A percentile compares a stretch with the other conserved stretches of the same genome.
phyloP scores from a whole-genome alignment of 2,797 vertebrate species.

The Pyrocephalus nanus region DNA sequence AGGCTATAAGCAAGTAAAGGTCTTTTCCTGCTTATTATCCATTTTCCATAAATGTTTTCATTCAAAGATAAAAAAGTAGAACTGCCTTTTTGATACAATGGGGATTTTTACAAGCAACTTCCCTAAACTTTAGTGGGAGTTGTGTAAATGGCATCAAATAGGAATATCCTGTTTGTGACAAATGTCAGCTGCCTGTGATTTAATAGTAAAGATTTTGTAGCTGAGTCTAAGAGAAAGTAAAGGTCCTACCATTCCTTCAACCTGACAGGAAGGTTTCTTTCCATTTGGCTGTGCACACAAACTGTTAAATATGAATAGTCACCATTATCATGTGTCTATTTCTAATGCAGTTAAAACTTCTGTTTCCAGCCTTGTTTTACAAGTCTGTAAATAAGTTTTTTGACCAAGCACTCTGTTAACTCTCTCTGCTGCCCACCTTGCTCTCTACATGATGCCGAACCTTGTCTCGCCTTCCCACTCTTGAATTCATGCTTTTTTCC shows the following conservation, averaged over 20 bases:
- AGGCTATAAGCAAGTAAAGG: not conserved
- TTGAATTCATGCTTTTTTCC: not conserved
- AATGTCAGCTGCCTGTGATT: not conserved
- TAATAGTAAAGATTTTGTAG: not conserved
- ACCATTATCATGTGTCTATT: not conserved
- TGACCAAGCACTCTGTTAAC: not conserved
- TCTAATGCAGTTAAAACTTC: not conserved
- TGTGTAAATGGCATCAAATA: not conserved
- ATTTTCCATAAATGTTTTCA: not conserved
- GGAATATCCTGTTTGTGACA: not conserved
- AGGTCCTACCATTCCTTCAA: not conserved
- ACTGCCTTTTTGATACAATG: not conserved
- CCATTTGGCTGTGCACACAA: not conserved
- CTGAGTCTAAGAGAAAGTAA: not conserved
- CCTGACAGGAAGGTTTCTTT: not conserved
- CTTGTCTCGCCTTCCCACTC: slow-evolving; percentile 4
- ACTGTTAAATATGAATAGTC: not conserved
- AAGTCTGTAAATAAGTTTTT: not conserved
- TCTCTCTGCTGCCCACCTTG: slow-evolving; percentile 1
- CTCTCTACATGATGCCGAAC: not conserved
- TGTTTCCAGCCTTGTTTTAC: not conserved
- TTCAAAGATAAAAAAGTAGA: not conserved
- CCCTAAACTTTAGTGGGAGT: not conserved
- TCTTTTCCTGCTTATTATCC: not conserved
- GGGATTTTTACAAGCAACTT: not conserved